A percentile compares a stretch with the other conserved stretches of the same genome.
phyloP scores from a whole-genome alignment of 1,140 invertebrate species.

The Lanistes nyassanus region DNA sequence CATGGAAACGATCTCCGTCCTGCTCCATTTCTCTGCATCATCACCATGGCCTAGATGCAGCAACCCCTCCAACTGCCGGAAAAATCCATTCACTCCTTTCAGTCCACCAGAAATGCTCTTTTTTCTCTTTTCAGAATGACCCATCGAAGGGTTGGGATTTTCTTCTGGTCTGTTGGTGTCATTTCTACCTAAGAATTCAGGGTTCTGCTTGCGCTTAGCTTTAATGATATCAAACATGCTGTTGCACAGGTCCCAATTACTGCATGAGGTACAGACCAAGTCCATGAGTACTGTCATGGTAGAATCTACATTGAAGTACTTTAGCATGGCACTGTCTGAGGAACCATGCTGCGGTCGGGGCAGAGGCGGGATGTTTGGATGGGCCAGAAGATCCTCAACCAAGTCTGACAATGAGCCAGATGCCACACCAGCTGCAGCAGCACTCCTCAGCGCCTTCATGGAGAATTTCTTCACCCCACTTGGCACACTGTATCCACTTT shows the following conservation, averaged over 20 bases:
- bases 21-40: conserved; percentile 15
- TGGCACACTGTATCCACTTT: background rate
- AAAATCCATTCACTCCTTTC: conserved; percentile 30
- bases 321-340: background rate
- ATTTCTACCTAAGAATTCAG: too few species aligned
- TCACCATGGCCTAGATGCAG: conserved; percentile 24
- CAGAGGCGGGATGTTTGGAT: conserved; percentile 43
- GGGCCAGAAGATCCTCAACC: conserved; percentile 55
- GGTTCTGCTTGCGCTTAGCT: conserved; percentile 27
- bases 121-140: conserved; percentile 14
- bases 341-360: conserved; percentile 28
- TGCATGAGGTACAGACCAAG: conserved; percentile 51
- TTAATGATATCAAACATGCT: conserved; percentile 54
- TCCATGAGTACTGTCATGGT: conserved; percentile 55
- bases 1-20: background rate
- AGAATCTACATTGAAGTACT: conserved; percentile 45
- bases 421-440: conserved; percentile 58
- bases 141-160: background rate
- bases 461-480: conserved; percentile 28
- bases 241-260: conserved; percentile 54
- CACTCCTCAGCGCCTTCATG: conserved; percentile 25
- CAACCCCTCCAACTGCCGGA: conserved; percentile 37
- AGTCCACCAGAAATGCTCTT: conserved; percentile 20
- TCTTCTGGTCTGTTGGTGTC: background rate
- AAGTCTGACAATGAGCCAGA: conserved; percentile 53